Evolutionary conservation across 2,888 invertebrate species (phyloP).

Genomic region (Formica aserva): DNA sequence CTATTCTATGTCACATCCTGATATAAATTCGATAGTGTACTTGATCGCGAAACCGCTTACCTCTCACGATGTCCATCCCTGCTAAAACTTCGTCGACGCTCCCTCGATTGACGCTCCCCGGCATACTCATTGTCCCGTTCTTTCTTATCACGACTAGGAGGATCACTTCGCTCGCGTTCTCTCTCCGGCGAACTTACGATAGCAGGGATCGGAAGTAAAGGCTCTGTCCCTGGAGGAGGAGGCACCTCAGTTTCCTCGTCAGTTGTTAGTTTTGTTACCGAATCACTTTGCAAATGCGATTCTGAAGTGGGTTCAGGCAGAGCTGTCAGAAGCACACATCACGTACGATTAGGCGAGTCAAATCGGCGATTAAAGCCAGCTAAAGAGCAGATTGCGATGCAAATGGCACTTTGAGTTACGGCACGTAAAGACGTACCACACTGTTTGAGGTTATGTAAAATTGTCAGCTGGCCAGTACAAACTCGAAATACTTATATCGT

Average conservation of each 20-base stretch:
- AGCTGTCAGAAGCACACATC: conserved; percentile 64
- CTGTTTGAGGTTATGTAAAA: conserved; percentile 66
- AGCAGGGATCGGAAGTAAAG: conserved; percentile 82
- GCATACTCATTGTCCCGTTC: conserved; percentile 79
- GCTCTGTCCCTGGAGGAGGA: conserved; percentile 84
- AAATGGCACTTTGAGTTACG: neutral
- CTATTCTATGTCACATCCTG: neutral
- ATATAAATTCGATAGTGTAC: neutral
- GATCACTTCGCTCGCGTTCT: conserved; percentile 71
- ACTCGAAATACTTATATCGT: conserved; percentile 6
- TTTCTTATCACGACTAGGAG: conserved; percentile 74
- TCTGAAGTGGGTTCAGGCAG: conserved; percentile 76
- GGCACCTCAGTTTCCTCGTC: conserved; percentile 83
- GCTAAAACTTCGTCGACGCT: conserved; percentile 83
- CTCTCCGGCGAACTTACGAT: conserved; percentile 77
- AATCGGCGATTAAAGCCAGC: neutral
- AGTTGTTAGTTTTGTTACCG: conserved; percentile 74
- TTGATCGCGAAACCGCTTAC: conserved; percentile 67
- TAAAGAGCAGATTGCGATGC: neutral
- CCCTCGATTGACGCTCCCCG: conserved; percentile 80
- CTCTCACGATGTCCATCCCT: conserved; percentile 83
- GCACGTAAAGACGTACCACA: neutral
- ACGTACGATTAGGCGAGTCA: conserved; percentile 36
- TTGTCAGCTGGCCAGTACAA: conserved; percentile 52
- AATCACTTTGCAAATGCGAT: conserved; percentile 76